Evolutionary conservation across 2,113 vertebrate species (phyloP).

Genomic region (Todiramphus saurophagus): DNA sequence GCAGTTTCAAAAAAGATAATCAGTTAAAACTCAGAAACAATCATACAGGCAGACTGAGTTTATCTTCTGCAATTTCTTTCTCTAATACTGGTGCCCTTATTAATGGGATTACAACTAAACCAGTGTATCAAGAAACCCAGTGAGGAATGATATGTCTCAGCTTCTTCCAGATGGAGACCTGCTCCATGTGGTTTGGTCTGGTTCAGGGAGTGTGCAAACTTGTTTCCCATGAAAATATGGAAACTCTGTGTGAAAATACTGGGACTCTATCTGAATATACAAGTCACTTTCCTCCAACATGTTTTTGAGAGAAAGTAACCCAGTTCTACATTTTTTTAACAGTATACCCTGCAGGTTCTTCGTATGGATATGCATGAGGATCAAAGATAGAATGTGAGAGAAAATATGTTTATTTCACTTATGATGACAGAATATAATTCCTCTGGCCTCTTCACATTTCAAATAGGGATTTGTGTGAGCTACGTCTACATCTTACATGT

Average conservation of each 20-base stretch:
- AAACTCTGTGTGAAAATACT: background rate
- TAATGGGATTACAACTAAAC: background rate
- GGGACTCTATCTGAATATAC: background rate
- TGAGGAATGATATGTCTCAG: background rate
- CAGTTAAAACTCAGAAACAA: background rate
- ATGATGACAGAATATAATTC: background rate
- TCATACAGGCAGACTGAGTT: background rate
- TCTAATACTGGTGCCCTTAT: background rate
- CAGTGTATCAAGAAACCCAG: background rate
- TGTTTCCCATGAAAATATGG: background rate
- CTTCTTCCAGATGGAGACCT: background rate
- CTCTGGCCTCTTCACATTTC: background rate
- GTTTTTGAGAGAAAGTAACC: background rate
- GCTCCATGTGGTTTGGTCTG: background rate
- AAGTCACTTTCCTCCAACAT: background rate
- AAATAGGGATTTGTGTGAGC: background rate
- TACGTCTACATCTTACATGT: background rate
- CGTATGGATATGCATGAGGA: background rate
- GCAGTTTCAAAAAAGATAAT: background rate
- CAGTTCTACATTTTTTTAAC: background rate
- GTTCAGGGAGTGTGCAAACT: background rate
- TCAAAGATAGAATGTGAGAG: background rate
- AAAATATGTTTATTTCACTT: background rate
- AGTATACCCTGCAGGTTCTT: background rate
- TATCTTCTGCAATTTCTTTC: background rate